phyloP scores from a whole-genome alignment of 1,140 invertebrate genomes.

The Halyomorpha halys region DNA sequence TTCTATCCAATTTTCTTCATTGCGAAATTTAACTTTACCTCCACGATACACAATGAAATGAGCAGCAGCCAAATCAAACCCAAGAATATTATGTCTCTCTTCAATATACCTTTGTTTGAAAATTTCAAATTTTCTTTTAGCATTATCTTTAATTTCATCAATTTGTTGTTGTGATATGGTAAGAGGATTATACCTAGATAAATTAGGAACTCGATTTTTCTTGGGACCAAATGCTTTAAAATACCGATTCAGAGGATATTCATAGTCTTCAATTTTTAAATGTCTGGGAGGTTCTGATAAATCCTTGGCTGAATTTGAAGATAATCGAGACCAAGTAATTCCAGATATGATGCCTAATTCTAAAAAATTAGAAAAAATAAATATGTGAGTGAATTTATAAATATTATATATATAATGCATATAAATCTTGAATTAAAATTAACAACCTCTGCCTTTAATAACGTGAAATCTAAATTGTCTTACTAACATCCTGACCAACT shows the following conservation, averaged over 20 bases:
- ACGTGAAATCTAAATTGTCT: too few species aligned
- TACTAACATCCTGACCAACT: too few species aligned
- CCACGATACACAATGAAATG: constrained; percentile 57
- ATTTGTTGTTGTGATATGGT: not conserved
- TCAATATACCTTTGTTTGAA: constrained; percentile 25
- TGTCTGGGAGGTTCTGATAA: not conserved
- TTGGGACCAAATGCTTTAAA: constrained; percentile 14
- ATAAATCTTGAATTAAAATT: too few species aligned
- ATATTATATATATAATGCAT: too few species aligned
- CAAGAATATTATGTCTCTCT: constrained; percentile 36
- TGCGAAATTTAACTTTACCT: constrained; percentile 56
- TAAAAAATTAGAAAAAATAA: too few species aligned
- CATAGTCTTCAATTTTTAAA: not conserved
- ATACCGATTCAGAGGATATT: not conserved
- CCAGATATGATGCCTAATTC: too few species aligned
- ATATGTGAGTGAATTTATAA: too few species aligned
- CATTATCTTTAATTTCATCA: not conserved
- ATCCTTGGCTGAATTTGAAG: not conserved
- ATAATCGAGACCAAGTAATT: not conserved
- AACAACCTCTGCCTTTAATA: too few species aligned
- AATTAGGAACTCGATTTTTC: not conserved
- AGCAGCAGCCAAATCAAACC: constrained; percentile 59
- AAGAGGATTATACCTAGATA: constrained; percentile 7
- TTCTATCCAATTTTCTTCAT: constrained; percentile 46
- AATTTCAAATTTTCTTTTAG: constrained; percentile 10